A percentile compares a stretch with the other conserved stretches of the same genome.
Evolutionary conservation across 1,140 invertebrate genomes (phyloP).

Genomic region (Trachelipus rathkii): DNA sequence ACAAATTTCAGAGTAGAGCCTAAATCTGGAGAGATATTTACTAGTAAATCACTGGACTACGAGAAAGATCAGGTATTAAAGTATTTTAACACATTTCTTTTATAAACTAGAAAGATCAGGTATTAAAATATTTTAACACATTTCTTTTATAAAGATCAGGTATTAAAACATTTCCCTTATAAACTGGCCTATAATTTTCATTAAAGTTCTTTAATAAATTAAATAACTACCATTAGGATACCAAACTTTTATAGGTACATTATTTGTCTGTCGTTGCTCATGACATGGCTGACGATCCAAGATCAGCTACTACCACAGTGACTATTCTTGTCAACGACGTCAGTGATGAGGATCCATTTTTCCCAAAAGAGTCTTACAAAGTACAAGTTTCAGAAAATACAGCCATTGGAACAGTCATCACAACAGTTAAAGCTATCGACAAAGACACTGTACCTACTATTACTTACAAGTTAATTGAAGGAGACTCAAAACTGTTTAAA

Average conservation of each 20-base stretch:
- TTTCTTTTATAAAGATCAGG: too few relatives aligned
- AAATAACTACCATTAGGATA: too few relatives aligned
- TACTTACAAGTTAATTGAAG: slow-evolving; percentile 77
- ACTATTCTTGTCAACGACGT: slow-evolving; percentile 72
- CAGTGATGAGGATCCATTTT: slow-evolving; percentile 77
- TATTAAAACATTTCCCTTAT: too few relatives aligned
- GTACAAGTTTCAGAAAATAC: slow-evolving; percentile 16
- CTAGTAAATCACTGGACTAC: slow-evolving; percentile 72
- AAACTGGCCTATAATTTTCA: too few relatives aligned
- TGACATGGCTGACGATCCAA: slow-evolving; percentile 77
- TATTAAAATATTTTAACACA: too few relatives aligned
- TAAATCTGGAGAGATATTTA: slow-evolving; percentile 71
- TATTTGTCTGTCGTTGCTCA: slow-evolving; percentile 72
- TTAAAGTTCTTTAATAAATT: slow-evolving; percentile 19
- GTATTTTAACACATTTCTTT: too few relatives aligned
- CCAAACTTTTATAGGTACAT: slow-evolving; percentile 48
- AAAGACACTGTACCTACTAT: slow-evolving; percentile 53
- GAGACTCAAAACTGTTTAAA: slow-evolving; percentile 48
- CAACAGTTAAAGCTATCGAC: slow-evolving; percentile 42
- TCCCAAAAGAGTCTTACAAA: slow-evolving; percentile 52
- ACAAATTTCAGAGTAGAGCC: slow-evolving; percentile 74
- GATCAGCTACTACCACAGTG: slow-evolving; percentile 78
- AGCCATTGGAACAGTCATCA: slow-evolving; percentile 4
- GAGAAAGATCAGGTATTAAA: slow-evolving; percentile 73
- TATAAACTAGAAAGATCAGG: too few relatives aligned